Evolutionary conservation across 2,888 invertebrate species (phyloP).

Genomic region (Eupeodes latifasciatus): DNA sequence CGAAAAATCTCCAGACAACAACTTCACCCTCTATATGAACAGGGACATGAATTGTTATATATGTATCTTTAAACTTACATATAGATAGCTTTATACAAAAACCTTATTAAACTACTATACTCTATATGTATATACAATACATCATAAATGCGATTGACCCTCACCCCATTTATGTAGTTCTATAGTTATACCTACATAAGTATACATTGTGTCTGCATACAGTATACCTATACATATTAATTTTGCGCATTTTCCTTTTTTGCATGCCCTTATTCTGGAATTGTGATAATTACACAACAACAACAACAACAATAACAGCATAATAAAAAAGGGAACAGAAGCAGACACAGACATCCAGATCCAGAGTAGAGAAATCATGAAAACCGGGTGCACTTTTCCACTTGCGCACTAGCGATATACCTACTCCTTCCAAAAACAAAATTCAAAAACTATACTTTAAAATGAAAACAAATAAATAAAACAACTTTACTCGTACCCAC

Average conservation of each 20-base stretch:
- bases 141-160: slow-evolving; percentile 19
- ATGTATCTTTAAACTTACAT: not conserved
- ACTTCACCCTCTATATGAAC: not conserved
- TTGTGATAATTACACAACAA: slow-evolving; percentile 49
- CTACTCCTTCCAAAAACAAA: not conserved
- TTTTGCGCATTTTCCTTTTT: slow-evolving; percentile 38
- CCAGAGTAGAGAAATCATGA: not conserved
- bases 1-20: not conserved
- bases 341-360: slow-evolving; percentile 10
- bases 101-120: not conserved
- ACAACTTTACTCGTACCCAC: slow-evolving; percentile 9
- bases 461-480: not conserved
- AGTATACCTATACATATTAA: not conserved
- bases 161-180: slow-evolving; percentile 36
- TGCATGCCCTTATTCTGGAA: slow-evolving; percentile 49
- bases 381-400: slow-evolving; percentile 34
- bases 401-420: slow-evolving; percentile 2
- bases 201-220: not conserved
- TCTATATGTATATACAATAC: not conserved
- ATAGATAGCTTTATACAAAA: not conserved
- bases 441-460: slow-evolving; percentile 8
- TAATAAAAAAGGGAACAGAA: slow-evolving; percentile 32
- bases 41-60: not conserved
- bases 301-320: not conserved
- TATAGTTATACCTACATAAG: not conserved